phyloP scores from a whole-genome alignment of 2,888 invertebrate genomes.

The Drosophila macrospina region DNA sequence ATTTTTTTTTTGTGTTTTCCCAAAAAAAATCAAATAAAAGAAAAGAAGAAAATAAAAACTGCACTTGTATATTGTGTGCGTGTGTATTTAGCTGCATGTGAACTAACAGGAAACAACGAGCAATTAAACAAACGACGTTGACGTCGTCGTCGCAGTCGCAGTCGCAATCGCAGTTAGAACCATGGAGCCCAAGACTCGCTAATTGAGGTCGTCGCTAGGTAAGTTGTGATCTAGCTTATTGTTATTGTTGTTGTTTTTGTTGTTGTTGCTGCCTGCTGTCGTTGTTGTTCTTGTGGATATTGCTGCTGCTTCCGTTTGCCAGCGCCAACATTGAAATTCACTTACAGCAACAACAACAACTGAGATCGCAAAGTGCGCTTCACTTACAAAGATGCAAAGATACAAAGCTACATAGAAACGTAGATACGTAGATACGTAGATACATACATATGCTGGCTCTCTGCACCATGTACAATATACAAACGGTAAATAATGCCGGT shows the following conservation, averaged over 20 bases:
- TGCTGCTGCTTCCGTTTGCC: conserved; percentile 62
- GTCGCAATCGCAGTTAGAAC: conserved; percentile 61
- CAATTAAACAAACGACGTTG: conserved; percentile 65
- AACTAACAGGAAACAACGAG: conserved; percentile 73
- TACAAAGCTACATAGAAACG: conserved; percentile 9
- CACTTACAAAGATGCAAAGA: conserved; percentile 10
- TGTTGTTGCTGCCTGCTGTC: conserved; percentile 30
- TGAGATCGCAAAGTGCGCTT: conserved; percentile 16
- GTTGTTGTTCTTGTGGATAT: conserved; percentile 15
- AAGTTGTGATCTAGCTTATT: conserved; percentile 62
- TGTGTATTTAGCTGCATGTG: conserved; percentile 59
- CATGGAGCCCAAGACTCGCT: conserved; percentile 69
- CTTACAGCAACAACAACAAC: conserved; percentile 48
- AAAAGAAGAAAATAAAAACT: conserved; percentile 32
- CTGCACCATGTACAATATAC: conserved; percentile 28
- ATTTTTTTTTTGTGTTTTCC: conserved; percentile 43
- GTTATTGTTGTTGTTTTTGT: conserved; percentile 15
- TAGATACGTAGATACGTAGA: conserved; percentile 30
- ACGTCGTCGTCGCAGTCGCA: conserved; percentile 18
- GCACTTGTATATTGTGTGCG: conserved; percentile 27
- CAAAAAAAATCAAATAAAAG: conserved; percentile 36
- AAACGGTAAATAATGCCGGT: conserved; percentile 78
- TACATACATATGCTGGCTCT: conserved; percentile 19
- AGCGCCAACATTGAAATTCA: conserved; percentile 61
- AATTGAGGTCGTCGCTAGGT: conserved; percentile 76